Conservation (phyloP, 2,888 invertebrate genomes). For the Leptopilina myrica region DNA sequence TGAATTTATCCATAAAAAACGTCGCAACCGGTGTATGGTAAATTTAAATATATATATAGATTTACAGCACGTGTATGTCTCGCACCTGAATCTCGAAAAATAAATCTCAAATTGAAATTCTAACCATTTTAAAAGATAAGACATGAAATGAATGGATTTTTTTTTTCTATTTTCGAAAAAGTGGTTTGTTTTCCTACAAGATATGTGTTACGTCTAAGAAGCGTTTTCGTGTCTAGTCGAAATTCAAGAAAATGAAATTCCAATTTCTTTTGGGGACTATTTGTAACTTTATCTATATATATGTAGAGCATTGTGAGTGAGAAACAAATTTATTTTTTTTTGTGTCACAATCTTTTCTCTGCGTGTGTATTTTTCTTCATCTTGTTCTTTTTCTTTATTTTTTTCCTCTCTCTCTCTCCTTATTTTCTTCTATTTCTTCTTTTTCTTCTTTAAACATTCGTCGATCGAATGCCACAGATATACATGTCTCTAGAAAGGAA, state of each 20-base stretch:
- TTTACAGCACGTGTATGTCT: no score
- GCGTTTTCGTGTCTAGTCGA: constrained; percentile 18
- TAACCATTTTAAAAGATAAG: no score
- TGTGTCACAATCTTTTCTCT: background rate
- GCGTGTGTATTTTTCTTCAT: background rate
- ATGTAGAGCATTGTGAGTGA: background rate
- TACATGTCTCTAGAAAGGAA: constrained; percentile 1
- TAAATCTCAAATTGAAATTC: no score
- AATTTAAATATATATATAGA: no score
- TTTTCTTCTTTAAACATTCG: constrained; percentile 11
- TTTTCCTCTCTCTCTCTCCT: background rate
- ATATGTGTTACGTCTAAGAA: background rate
- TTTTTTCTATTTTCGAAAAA: background rate
- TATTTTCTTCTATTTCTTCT: background rate
- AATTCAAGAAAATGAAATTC: background rate
- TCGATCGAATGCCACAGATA: background rate
- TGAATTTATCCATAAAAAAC: background rate
- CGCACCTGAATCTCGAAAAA: no score
- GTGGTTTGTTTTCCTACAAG: no score
- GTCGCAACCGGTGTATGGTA: background rate
- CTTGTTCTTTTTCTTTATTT: background rate
- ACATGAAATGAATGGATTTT: background rate
- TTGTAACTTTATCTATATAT: background rate
- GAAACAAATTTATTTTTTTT: no score
- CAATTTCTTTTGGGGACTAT: background rate